Evolutionary conservation across 2,888 invertebrate species (phyloP).

Genomic region (Eupithecia inturbata): DNA sequence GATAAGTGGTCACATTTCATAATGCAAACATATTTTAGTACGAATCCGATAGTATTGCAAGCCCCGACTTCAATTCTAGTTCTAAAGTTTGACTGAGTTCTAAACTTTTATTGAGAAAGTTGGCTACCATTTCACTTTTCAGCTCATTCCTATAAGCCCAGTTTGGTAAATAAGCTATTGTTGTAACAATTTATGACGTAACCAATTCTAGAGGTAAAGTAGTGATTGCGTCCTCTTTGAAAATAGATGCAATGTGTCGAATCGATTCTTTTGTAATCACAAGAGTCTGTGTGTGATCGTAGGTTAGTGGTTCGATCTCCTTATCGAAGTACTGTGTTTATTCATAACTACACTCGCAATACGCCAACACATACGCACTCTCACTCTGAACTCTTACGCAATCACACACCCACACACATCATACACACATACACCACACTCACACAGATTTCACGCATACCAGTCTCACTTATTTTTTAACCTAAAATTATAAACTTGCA

Average conservation of each 20-base stretch:
- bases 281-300: no score
- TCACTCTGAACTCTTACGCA: no score
- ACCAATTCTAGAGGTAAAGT: not conserved
- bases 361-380: no score
- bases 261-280: no score
- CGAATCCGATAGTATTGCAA: not conserved
- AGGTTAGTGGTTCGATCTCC: no score
- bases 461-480: no score
- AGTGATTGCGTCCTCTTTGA: not conserved
- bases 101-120: slow-evolving; percentile 38
- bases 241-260: not conserved
- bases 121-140: not conserved
- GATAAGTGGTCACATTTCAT: not conserved
- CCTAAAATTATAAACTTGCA: no score
- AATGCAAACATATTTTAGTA: not conserved
- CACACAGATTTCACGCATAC: no score
- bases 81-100: slow-evolving; percentile 35
- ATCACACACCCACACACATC: no score
- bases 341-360: no score
- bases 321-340: no score
- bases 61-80: slow-evolving; percentile 33
- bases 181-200: not conserved
- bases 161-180: not conserved
- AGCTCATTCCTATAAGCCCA: not conserved
- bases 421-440: no score